Evolutionary conservation across 2,113 vertebrate genomes (phyloP).

Genomic region (Mesembrinibis cayennensis): DNA sequence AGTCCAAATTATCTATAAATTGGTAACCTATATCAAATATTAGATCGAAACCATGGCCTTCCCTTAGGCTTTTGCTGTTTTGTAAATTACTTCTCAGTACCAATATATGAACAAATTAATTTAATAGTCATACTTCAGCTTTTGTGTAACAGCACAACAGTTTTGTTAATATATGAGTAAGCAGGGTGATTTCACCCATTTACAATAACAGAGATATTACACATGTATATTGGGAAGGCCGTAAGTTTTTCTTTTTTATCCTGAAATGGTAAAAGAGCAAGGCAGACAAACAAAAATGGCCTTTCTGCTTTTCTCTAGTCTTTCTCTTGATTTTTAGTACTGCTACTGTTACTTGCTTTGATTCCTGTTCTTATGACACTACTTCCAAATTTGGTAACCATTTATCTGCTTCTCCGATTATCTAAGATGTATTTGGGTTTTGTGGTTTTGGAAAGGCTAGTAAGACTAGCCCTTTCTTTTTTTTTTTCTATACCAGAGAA

Average conservation of each 20-base stretch:
- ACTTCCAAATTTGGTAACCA: neutral
- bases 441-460: neutral
- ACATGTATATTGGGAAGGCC: neutral
- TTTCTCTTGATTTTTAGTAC: neutral
- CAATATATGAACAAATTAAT: neutral
- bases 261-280: neutral
- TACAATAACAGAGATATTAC: neutral
- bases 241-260: neutral
- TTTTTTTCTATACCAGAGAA: neutral
- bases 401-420: neutral
- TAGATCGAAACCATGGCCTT: neutral
- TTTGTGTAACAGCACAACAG: neutral
- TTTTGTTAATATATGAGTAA: neutral
- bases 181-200: neutral
- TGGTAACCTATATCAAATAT: neutral
- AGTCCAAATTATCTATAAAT: neutral
- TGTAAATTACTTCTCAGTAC: neutral
- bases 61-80: neutral
- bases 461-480: neutral
- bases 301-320: neutral
- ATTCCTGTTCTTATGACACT: neutral
- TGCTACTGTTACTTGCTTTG: neutral
- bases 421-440: neutral
- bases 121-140: neutral
- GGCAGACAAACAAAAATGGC: neutral